A percentile compares a stretch with the other conserved stretches of the same genome.
phyloP scores from a whole-genome alignment of 2,888 invertebrate genomes.

The Alloplasta piceator region DNA sequence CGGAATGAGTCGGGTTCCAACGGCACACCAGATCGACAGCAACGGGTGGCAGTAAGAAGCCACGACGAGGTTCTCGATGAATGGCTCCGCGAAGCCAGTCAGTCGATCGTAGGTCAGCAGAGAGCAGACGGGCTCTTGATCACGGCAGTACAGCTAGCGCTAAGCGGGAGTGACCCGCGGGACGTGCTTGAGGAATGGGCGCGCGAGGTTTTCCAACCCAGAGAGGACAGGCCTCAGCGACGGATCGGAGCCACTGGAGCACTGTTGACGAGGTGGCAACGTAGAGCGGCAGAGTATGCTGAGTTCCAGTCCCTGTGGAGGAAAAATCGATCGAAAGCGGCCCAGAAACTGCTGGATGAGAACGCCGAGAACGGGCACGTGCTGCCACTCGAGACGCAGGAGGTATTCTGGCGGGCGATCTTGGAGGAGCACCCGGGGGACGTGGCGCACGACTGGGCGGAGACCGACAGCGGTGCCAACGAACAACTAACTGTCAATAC shows the following conservation, averaged over 20 bases:
- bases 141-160: background rate
- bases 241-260: too few relatives aligned
- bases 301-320: background rate
- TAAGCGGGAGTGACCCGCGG: background rate
- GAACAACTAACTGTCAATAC: too few relatives aligned
- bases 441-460: too few relatives aligned
- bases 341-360: background rate
- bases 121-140: too few relatives aligned
- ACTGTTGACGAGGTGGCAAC: background rate
- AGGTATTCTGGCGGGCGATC: background rate
- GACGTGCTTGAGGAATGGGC: background rate
- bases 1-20: too few relatives aligned
- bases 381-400: background rate
- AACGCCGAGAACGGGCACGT: background rate
- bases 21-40: too few relatives aligned
- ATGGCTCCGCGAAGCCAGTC: too few relatives aligned
- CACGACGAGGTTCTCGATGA: too few relatives aligned
- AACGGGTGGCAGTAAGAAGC: too few relatives aligned
- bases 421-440: background rate
- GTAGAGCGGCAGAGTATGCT: background rate
- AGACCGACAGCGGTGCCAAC: too few relatives aligned
- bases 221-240: background rate
- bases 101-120: background rate
- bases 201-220: background rate
- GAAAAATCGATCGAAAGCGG: background rate